Evolutionary conservation across 2,888 invertebrate genomes (phyloP).

Genomic region (Scrobipalpa costella): DNA sequence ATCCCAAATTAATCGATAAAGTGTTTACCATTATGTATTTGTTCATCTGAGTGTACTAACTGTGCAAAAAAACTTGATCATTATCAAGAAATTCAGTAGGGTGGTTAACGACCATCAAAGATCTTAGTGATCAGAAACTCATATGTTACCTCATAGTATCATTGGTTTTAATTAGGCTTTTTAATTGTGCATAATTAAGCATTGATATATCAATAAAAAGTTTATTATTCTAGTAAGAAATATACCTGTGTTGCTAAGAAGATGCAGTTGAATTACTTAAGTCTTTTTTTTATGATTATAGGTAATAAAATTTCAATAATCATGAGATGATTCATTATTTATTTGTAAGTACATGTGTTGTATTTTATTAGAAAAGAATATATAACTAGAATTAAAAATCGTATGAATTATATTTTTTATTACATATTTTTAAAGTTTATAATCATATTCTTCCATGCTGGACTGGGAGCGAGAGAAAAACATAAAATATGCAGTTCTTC

Average conservation of each 20-base stretch:
- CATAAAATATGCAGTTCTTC: too few species aligned
- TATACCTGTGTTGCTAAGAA: neutral
- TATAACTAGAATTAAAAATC: too few species aligned
- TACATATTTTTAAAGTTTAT: too few species aligned
- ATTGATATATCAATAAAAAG: constrained; percentile 3
- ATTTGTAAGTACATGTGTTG: too few species aligned
- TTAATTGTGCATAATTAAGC: constrained; percentile 8
- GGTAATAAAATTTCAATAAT: too few species aligned
- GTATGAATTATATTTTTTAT: too few species aligned
- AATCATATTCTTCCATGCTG: too few species aligned
- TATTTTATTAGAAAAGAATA: too few species aligned
- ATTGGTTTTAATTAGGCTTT: neutral
- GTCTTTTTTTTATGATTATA: too few species aligned
- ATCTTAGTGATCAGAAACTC: constrained; percentile 4
- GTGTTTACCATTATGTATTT: neutral
- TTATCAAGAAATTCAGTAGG: neutral
- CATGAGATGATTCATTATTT: too few species aligned
- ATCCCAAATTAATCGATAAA: too few species aligned
- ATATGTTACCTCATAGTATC: neutral
- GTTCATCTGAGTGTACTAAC: neutral
- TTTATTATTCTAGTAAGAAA: neutral
- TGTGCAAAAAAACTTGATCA: neutral
- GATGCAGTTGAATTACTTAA: neutral
- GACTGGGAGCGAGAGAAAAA: too few species aligned
- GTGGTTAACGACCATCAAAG: neutral